Base-by-base conservation (phyloP, 2,797 vertebrate genomes). In the Streptopelia turtur region DNA sequence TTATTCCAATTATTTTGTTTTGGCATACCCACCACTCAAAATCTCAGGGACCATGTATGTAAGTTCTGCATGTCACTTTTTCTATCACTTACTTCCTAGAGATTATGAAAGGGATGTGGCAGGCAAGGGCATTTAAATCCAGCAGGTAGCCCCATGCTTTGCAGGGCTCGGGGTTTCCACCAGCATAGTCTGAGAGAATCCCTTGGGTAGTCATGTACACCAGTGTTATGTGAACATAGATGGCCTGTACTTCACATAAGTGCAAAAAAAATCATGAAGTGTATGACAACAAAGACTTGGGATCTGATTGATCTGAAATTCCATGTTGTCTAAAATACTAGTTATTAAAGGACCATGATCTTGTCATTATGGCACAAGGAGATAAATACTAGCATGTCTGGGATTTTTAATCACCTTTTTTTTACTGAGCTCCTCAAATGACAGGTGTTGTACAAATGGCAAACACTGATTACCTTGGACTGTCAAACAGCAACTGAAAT, bases 181-280 rank as follows among this genome's bases (percentile, higher is more conserved):
- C 20, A 81, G 8, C 8, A 43, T 0, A 30, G 22, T 35, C 59
- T 41, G 7, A 50, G 22, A 16, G 16, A 84, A 28, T 15, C 9
- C 10, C 5, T 41, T 41, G 28, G 21, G 28, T 89, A 81, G 25
- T 20, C 2, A 0, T 56, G 11, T 3, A 3, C 20, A 37, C 5
- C 28, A 41, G 6, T 27, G 20, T 3, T 74, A 49, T n/a, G 5
- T 28, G 16, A 52, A 6, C 8, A 4, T 14, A 60, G 7, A 24
- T 27, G 12, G 11, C 6, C 55, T 8, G 2, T 20, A 4, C 1
- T 69, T 64, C 68, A 31, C 1, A 1, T 22, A 65, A 57, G 5
- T 23, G 27, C 1, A 41, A 70, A 83, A 57, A 69, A 25, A 10
- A 47, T 82, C 27, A n/a, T 11, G 35, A 72, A 63, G 4, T 2